Evolutionary conservation across 2,113 vertebrate genomes (phyloP), one percentile per base, ranked within the genome.

Genomic region (Myanophis thanlyinensis): DNA sequence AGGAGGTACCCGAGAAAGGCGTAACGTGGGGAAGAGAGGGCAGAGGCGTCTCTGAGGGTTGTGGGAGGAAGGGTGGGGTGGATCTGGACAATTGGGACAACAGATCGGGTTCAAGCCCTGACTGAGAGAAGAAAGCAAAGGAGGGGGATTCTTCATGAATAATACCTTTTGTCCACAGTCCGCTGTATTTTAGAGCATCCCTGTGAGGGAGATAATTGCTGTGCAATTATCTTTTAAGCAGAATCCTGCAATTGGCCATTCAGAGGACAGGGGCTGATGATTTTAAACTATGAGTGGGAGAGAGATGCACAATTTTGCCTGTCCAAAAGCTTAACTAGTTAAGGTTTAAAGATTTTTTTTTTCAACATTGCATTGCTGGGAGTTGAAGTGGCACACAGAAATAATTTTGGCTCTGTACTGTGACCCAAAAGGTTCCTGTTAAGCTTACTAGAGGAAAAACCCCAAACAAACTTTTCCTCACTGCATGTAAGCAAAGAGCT

Each of bases 1-100:
- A 98, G 94, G 98, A 98, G 98, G 98, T 98, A 85, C 44, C 11
- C 11, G 15, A 4, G 35, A 51, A 35, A 52, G 2, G 51, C 5
- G 3, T 23, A 9, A 9, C 23, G 8, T 3, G 23, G 27, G 4
- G 22, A 7, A n/a, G 27, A 12, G 56, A 62, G 56, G 56, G 56
- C 59, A 30, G 27, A 30, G 11, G 3, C 3, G 1, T 62, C 3
- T 12, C 10, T 12, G 59, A n/a, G 59, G 25, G 56, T 54, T 54
- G 53, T 23, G 11, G 56, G 59, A 12, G n/a, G 67, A 7, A n/a
- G n/a, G n/a, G n/a, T n/a, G n/a, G n/a, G n/a, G n/a, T n/a, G n/a
- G n/a, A 40, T 40, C n/a, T 35, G n/a, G n/a, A 7, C 13, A 0
- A 18, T 18, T 35, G 13, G 15, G n/a, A 18, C 67, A 18, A 15